Conservation (phyloP, 2,888 invertebrate genomes). For the Ornithoptera alexandrae region DNA sequence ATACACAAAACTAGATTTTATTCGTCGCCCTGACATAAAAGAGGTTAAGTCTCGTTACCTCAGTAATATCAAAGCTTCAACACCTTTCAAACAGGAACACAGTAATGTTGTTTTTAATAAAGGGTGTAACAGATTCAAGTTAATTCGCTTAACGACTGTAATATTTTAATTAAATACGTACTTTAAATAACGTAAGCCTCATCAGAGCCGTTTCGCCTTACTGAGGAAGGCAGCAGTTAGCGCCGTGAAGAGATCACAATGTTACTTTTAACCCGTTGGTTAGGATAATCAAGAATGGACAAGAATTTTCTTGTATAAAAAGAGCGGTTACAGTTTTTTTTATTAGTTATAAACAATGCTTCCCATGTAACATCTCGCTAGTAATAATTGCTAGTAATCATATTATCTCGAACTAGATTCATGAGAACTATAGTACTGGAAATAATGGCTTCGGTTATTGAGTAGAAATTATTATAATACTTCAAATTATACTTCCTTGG, state of each 20-base stretch:
- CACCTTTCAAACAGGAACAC: too few relatives aligned
- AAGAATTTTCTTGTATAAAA: constrained; percentile 36
- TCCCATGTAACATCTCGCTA: constrained; percentile 33
- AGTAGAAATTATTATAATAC: neutral
- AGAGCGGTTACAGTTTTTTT: constrained; percentile 34
- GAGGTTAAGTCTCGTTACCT: too few relatives aligned
- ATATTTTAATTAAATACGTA: constrained; percentile 44
- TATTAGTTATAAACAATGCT: constrained; percentile 41
- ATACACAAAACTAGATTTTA: too few relatives aligned
- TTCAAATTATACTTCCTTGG: neutral
- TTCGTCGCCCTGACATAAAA: too few relatives aligned
- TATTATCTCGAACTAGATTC: constrained; percentile 8
- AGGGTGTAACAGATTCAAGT: constrained; percentile 27
- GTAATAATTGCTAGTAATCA: constrained; percentile 19
- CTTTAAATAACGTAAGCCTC: constrained; percentile 58
- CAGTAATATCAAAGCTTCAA: too few relatives aligned
- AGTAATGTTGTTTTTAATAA: too few relatives aligned
- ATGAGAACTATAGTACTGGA: constrained; percentile 10
- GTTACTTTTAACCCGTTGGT: constrained; percentile 50
- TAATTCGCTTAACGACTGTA: neutral
- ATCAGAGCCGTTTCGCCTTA: constrained; percentile 40
- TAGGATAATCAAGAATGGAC: constrained; percentile 43
- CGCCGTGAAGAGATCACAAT: constrained; percentile 39
- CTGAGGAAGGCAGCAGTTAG: constrained; percentile 33
- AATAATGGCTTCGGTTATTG: constrained; percentile 5